Evolutionary conservation across 2,113 vertebrate genomes (phyloP), one percentile per base, ranked within the genome.

Genomic region (Calidris pugnax): DNA sequence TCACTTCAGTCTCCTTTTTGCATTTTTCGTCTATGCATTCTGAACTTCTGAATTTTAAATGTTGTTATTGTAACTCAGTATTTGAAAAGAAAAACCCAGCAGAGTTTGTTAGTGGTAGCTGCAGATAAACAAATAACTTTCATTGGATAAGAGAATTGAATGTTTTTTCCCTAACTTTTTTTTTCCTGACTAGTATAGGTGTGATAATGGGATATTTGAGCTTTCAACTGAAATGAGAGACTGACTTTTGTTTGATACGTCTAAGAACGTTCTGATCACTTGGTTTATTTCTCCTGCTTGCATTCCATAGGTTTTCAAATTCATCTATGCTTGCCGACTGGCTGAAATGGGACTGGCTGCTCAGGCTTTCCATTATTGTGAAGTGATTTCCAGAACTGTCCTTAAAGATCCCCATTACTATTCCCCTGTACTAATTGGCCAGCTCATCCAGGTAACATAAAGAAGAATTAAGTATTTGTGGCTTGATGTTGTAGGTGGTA

Each of bases 301-400:
- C 17, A 43, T 71, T 67, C 28, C 19, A 3, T 95, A 99, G 99
- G 99, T 99, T 86, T 99, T 99, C 91, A 99, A 99, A 85, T 99
- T 99, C 97, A 98, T 99, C 97, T 99, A 99, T 57, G 99, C 99
- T 28, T 99, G 99, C 92, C 98, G 99, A 20, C 97, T 99, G 92
- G 99, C 99, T 19, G 99, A 99, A 91, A 97, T 98, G 68, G 99
- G 99, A 10, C 98, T 99, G 2, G 98, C 99, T 39, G 98, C 99
- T 7, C 99, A 99, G 93, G 99, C 99, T 76, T 99, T 99, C 90
- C 99, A 99, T 91, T 99, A 99, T 93, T 99, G 99, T 51, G 99
- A 99, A 95, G 99, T 99, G n/a, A 99, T 99, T 55, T 98, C 99
- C n/a, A 98, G 94, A 95, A 98, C 97, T 23, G 67, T 99, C 83